Evolutionary conservation across 2,888 invertebrate genomes (phyloP).

Genomic region (Trachelus tabidus): DNA sequence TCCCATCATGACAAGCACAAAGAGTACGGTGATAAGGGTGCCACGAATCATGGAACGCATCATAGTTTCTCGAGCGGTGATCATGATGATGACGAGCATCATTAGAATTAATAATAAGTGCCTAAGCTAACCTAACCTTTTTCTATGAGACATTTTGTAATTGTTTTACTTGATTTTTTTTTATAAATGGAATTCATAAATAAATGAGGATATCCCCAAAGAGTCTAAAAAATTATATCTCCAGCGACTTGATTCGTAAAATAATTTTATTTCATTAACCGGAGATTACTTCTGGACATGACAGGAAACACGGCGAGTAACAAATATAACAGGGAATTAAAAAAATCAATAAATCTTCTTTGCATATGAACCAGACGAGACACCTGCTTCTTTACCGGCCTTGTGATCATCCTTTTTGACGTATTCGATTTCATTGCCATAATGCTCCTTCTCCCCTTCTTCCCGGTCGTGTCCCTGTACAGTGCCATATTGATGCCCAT

Average conservation of each 20-base stretch:
- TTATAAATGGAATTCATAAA: constrained; percentile 1
- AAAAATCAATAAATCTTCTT: constrained; percentile 17
- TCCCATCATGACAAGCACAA: constrained; percentile 52
- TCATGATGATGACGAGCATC: background rate
- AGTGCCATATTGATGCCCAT: constrained; percentile 68
- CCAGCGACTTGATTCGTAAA: background rate
- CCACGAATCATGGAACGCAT: constrained; percentile 49
- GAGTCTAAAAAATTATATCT: background rate
- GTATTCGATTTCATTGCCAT: constrained; percentile 62
- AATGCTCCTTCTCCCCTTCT: constrained; percentile 53
- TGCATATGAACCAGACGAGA: constrained; percentile 6
- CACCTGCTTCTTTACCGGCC: constrained; percentile 48
- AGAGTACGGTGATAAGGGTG: constrained; percentile 55
- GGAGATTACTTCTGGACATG: background rate
- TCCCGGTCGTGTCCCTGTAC: constrained; percentile 67
- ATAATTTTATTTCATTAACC: constrained; percentile 1
- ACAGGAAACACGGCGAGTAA: background rate
- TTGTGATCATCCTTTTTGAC: constrained; percentile 49
- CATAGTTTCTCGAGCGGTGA: constrained; percentile 26
- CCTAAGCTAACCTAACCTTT: background rate
- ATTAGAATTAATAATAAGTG: background rate
- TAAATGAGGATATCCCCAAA: background rate
- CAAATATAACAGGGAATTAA: background rate
- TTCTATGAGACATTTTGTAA: background rate
- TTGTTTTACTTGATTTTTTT: background rate